Evolutionary conservation across 23 tunicate species (phyloP), one percentile per base, ranked within the genome.

Genomic region (Pegea sp.): DNA sequence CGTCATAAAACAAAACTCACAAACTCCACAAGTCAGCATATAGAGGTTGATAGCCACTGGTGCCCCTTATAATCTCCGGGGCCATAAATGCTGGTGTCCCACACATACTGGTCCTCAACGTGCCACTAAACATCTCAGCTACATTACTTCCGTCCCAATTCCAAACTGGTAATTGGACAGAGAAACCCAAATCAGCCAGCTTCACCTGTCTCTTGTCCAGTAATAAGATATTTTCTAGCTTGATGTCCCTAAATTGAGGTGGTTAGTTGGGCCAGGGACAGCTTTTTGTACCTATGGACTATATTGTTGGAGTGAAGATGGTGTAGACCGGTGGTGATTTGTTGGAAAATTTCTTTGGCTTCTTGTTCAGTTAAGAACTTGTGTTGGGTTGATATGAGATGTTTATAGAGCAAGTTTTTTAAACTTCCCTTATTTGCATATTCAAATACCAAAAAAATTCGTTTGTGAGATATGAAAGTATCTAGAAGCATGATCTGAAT

Each of bases 41-140:
- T 1, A 60, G 23, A 24, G 56, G 52, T 3, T 60, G 22, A 29
- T 60, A 60, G 24, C 24, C 33, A 3, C 52, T 20, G 1, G 42
- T 23, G 11, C 20, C 23, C 3, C 11, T 28, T 19, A 60, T 4
- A 4, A 60, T 30, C 26, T 60, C 64, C 24, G 64, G 64, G 4
- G 64, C 64, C 64, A 60, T 60, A 60, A 42, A 60, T 3, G 21
- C n/a, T 20, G 64, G 64, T 2, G 64, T 60, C 3, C 64, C 64
- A 42, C 64, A 60, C 28, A 34, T 2, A 42, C 52, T 60, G 23
- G 53, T 30, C 44, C 32, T 57, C 23, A 26, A 24, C 22, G 43
- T 38, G 24, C 43, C 53, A 2, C 29, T 42, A 19, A 42, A n/a
- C 33, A 26, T 42, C 26, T 60, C 53, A 3, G n/a, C 53, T n/a